Conservation (phyloP, 1,140 invertebrate genomes). For the Brachionus manjavacas region DNA sequence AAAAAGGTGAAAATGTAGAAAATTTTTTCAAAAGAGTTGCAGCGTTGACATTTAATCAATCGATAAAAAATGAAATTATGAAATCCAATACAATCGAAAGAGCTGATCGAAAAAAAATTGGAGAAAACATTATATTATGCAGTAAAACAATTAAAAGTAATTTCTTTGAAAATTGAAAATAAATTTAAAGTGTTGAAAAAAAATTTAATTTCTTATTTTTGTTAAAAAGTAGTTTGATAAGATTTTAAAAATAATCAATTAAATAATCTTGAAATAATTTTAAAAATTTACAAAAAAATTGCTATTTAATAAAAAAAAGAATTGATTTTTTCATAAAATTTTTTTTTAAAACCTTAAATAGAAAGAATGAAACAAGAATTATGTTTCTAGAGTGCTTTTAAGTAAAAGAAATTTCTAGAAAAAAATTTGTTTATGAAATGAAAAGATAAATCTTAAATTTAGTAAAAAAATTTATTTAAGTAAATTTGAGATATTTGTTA, state of each 20-base stretch:
- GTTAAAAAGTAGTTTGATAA: background rate
- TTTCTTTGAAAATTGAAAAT: background rate
- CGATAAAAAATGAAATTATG: background rate
- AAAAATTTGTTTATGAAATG: background rate
- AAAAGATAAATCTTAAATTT: background rate
- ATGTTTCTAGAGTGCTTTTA: background rate
- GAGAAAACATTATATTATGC: background rate
- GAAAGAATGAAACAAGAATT: too few species aligned
- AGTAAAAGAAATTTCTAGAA: background rate
- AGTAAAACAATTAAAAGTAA: background rate
- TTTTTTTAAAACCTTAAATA: too few species aligned
- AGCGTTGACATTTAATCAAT: background rate
- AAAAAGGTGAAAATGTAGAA: background rate
- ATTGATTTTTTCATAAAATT: too few species aligned
- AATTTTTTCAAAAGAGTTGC: background rate
- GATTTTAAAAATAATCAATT: background rate
- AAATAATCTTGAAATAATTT: background rate
- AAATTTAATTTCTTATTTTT: too few species aligned
- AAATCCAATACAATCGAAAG: background rate
- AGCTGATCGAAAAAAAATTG: background rate
- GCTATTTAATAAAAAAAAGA: too few species aligned
- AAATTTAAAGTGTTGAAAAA: too few species aligned
- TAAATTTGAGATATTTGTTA: background rate
- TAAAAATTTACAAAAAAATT: too few species aligned
- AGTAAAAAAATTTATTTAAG: background rate